These are phyloP conservation scores for Stichopus horrens DNA, from an alignment of 53 echinoderm and acorn worm species.

Conservation along the genomic window DNA sequence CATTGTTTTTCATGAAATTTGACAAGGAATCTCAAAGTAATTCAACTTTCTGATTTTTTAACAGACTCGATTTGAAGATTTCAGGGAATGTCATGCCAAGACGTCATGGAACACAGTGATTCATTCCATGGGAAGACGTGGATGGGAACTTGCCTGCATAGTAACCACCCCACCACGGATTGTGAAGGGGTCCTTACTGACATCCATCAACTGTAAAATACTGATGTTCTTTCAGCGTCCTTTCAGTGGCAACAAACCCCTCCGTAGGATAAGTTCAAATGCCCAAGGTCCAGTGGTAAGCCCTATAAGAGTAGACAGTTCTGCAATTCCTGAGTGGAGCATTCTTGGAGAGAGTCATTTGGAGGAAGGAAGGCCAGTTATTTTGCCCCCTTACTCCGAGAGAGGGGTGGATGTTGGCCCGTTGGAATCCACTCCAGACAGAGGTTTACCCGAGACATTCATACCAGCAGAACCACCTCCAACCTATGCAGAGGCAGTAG, in stretches of 20 bases:
- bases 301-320: conserved; percentile 9
- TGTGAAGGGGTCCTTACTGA: conserved; percentile 43
- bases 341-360: conserved; percentile 36
- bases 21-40: no score
- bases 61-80: conserved; percentile 41
- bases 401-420: conserved; percentile 44
- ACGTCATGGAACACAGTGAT: conserved; percentile 71
- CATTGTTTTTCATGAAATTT: not conserved
- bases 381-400: conserved; percentile 41
- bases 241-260: conserved; percentile 45
- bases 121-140: conserved; percentile 68
- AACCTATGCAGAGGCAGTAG: conserved; percentile 37
- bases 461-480: conserved; percentile 34
- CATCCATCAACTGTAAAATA: conserved; percentile 53
- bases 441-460: not conserved
- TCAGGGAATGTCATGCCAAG: conserved; percentile 65
- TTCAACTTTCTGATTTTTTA: not conserved
- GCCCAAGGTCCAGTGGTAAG: not conserved
- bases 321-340: conserved; percentile 37
- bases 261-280: conserved; percentile 23
- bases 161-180: conserved; percentile 68
- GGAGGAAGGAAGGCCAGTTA: conserved; percentile 21
- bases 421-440: conserved; percentile 38
- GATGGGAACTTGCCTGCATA: conserved; percentile 84
- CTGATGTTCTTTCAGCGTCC: conserved; percentile 87